phyloP scores from a whole-genome alignment of 2,888 invertebrate genomes.

The Diarsia rubi region DNA sequence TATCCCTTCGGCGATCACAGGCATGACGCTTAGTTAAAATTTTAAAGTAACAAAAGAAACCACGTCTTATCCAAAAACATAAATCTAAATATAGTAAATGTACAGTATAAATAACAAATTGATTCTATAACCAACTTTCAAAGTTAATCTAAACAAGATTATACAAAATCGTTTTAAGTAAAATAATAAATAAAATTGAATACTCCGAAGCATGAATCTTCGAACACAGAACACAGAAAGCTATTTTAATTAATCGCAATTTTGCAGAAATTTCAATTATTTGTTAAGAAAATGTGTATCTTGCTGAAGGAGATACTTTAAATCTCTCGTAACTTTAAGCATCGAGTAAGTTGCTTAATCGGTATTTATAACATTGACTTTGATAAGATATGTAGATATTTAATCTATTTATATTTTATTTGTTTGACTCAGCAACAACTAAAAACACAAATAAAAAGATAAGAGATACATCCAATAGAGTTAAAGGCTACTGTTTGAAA shows the following conservation, averaged over 20 bases:
- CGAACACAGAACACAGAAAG: conserved; percentile 56
- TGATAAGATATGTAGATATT: not conserved
- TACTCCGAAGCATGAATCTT: conserved; percentile 43
- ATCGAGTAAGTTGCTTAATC: conserved; percentile 32
- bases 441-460: too few species aligned
- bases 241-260: conserved; percentile 59
- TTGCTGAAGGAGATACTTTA: conserved; percentile 51
- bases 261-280: conserved; percentile 56
- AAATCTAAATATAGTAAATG: not conserved
- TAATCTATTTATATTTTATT: too few species aligned
- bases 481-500: too few species aligned
- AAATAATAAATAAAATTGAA: conserved; percentile 59
- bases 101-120: conserved; percentile 33
- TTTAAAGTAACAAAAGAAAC: not conserved
- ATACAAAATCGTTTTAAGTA: conserved; percentile 47
- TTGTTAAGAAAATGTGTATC: conserved; percentile 50
- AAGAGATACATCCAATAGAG: too few species aligned
- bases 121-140: conserved; percentile 50
- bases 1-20: too few species aligned
- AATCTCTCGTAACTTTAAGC: conserved; percentile 33
- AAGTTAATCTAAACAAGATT: conserved; percentile 54
- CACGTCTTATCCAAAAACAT: not conserved
- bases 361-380: conserved; percentile 29
- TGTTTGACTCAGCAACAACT: too few species aligned
- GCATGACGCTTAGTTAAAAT: too few species aligned